Conservation (phyloP, 1,140 invertebrate genomes). For the Aleiodes sp. region DNA sequence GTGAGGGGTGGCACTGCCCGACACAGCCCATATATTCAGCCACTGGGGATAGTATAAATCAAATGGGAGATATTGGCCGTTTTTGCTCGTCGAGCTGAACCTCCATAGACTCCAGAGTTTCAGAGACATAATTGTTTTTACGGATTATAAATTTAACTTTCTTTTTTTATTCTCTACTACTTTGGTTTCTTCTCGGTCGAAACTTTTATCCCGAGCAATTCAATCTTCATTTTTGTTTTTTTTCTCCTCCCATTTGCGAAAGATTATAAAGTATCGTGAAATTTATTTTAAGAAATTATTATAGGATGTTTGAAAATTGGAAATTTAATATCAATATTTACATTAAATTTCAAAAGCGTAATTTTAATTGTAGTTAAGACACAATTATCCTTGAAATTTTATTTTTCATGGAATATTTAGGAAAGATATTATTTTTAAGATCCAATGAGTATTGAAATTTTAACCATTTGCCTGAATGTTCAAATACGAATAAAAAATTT, state of each 20-base stretch:
- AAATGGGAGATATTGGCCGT: conserved; percentile 54
- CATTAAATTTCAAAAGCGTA: no score
- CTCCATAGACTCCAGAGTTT: conserved; percentile 33
- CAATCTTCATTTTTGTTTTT: neutral
- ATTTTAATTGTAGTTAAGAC: no score
- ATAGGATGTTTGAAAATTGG: neutral
- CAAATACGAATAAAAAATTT: no score
- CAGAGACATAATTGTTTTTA: conserved; percentile 55
- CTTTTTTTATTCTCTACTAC: neutral
- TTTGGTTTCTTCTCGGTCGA: conserved; percentile 9
- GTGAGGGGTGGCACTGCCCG: conserved; percentile 1
- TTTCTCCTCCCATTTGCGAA: neutral
- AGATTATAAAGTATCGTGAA: neutral
- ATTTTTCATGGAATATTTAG: no score
- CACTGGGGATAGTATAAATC: conserved; percentile 46
- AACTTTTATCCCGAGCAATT: conserved; percentile 12
- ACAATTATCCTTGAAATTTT: no score
- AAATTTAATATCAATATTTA: no score
- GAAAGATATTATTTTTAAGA: no score
- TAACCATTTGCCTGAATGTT: no score
- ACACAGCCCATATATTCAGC: conserved; percentile 7
- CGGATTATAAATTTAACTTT: conserved; percentile 56
- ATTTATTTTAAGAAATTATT: neutral
- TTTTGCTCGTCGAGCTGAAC: conserved; percentile 44
- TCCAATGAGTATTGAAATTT: no score